Base-by-base conservation (phyloP, 2,888 invertebrate species). In the Zaprionus obscuricornis region DNA sequence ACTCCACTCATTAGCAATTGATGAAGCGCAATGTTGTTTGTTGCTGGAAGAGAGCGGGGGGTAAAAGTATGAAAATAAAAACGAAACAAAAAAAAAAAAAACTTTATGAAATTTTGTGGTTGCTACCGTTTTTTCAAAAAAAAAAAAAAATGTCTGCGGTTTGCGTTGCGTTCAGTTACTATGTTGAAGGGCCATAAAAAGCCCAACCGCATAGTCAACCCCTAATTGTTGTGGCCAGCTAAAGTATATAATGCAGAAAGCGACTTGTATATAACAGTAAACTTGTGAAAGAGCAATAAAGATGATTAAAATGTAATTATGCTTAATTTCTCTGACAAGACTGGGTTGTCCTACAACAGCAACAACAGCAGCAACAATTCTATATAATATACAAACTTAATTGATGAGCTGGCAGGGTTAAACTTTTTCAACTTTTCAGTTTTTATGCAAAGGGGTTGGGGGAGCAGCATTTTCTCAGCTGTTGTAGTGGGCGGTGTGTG, bases 231-330 rank as follows among this genome's bases (percentile, higher is more conserved):
- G 78, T 42, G 66, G 63, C 68, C 39, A 66, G 67, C 20, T 20
- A 47, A 5, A 10, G 54, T 73, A 67, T 52, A 70, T 74, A 69
- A 66, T 71, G 76, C 75, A 57, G 70, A 82, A 57, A 16, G 46
- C 26, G 63, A 59, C 66, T 62, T 66, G 4, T 70, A 77, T 51
- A 81, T 77, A 74, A 57, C 78, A 78, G 85, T 71, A 69, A 85
- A 85, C 66, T 84, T 82, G 82, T 82, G 74, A 87, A 87, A 83
- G 85, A 86, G 83, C 85, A 79, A 85, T 88, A 75, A 84, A 85
- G 85, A 86, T 88, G 81, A 88, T 88, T 88, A 88, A 88, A 88
- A 85, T 84, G 88, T 86, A 87, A 86, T 85, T 83, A 85, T 77
- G 77, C 81, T 74, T 77, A 81, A 85, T 83, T 79, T 83, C n/a